A percentile compares a stretch with the other conserved stretches of the same genome.
These are phyloP conservation scores for Sycophila texana DNA, from an alignment of 2,888 invertebrate genomes.

Conservation along the genomic window DNA sequence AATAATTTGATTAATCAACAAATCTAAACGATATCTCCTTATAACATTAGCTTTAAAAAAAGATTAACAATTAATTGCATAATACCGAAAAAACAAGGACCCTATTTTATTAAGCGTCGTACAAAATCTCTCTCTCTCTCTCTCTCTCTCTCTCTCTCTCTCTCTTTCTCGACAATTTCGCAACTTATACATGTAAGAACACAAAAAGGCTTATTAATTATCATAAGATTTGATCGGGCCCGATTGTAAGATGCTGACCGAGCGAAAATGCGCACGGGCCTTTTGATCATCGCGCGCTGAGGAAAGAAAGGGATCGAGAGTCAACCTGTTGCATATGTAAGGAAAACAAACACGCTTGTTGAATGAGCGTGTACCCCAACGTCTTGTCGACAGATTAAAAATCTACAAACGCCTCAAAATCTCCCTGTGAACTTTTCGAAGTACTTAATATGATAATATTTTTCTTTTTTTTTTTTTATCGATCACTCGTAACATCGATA, in stretches of 20 bases:
- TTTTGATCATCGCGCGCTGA: constrained; percentile 40
- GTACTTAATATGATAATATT: too few relatives aligned
- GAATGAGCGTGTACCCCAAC: neutral
- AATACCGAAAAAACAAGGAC: too few relatives aligned
- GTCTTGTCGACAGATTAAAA: constrained; percentile 13
- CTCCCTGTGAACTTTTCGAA: neutral
- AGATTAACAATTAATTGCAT: too few relatives aligned
- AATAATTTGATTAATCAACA: too few relatives aligned
- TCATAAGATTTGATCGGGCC: constrained; percentile 45
- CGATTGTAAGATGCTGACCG: constrained; percentile 56
- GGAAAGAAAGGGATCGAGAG: constrained; percentile 15
- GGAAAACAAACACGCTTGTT: constrained; percentile 46
- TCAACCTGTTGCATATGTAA: constrained; percentile 1
- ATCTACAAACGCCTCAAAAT: constrained; percentile 3
- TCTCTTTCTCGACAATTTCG: neutral
- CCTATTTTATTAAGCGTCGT: too few relatives aligned
- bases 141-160: constrained; percentile 10
- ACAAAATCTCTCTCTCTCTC: neutral
- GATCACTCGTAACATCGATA: too few relatives aligned
- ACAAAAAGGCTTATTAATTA: constrained; percentile 47
- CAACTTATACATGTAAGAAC: neutral
- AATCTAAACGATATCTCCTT: too few relatives aligned
- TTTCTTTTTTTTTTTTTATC: too few relatives aligned
- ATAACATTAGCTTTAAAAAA: too few relatives aligned
- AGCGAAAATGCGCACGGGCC: constrained; percentile 57